Evolutionary conservation across 2,888 invertebrate genomes (phyloP).

Genomic region (Phortica magna): DNA sequence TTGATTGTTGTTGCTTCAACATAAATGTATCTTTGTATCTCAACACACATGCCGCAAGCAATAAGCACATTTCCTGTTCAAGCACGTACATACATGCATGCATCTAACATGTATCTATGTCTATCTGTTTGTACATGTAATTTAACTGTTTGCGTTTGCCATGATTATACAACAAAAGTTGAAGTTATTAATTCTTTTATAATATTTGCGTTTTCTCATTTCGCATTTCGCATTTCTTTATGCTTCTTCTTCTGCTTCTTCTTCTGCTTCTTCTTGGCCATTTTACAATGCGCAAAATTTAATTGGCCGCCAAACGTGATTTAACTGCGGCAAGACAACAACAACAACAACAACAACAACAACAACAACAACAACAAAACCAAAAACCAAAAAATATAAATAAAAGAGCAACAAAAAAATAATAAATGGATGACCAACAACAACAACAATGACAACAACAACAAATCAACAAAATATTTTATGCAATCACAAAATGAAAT

Average conservation of each 20-base stretch:
- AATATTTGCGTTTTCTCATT: slow-evolving; percentile 46
- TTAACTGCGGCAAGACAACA: slow-evolving; percentile 37
- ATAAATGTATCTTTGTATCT: background rate
- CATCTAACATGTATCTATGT: slow-evolving; percentile 49
- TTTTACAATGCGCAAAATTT: slow-evolving; percentile 40
- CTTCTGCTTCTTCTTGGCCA: no score
- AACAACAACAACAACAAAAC: slow-evolving; percentile 12
- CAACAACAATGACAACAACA: slow-evolving; percentile 27
- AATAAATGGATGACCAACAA: slow-evolving; percentile 39
- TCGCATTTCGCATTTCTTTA: slow-evolving; percentile 40
- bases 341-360: slow-evolving; percentile 35
- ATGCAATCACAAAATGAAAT: slow-evolving; percentile 45
- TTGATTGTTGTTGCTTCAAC: background rate
- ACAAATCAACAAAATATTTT: slow-evolving; percentile 38
- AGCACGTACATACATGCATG: slow-evolving; percentile 6
- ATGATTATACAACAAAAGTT: slow-evolving; percentile 55
- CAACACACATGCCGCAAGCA: background rate
- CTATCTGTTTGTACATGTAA: background rate
- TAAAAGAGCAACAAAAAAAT: background rate
- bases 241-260: no score
- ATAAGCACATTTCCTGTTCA: background rate
- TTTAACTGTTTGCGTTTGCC: slow-evolving; percentile 23
- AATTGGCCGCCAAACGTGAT: slow-evolving; percentile 63
- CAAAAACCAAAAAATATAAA: background rate
- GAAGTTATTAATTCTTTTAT: slow-evolving; percentile 57